Conservation (phyloP, 2,113 vertebrate species). For the Xenotilapia flavipinnis region DNA sequence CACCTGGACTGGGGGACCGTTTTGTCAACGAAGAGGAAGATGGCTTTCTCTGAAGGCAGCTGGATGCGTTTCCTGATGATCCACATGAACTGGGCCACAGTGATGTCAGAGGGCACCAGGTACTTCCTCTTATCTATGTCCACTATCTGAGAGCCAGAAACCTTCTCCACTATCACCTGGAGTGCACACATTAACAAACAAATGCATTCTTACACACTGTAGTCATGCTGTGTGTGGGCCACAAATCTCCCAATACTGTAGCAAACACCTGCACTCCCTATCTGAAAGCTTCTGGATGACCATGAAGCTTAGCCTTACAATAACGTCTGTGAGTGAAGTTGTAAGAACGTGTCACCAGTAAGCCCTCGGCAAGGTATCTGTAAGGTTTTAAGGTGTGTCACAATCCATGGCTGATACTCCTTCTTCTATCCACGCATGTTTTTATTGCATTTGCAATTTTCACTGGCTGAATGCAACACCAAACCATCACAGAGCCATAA, state of each 20-base stretch:
- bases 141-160: constrained; percentile 96
- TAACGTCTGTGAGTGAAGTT: background rate
- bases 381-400: background rate
- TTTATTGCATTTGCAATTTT: background rate
- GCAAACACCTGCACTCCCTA: background rate
- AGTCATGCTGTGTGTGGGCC: background rate
- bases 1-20: constrained; percentile 99
- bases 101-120: constrained; percentile 96
- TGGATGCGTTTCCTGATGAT: constrained; percentile 99
- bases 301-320: background rate
- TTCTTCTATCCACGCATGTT: background rate
- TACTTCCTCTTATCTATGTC: constrained; percentile 99
- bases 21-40: constrained; percentile 98
- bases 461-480: background rate
- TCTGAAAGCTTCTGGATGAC: background rate
- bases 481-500: background rate
- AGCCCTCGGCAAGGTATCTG: background rate
- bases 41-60: constrained; percentile 97
- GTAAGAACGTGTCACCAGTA: background rate
- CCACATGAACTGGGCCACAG: constrained; percentile 99
- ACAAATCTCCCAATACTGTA: background rate
- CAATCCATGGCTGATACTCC: background rate
- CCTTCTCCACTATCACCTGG: constrained; percentile 98
- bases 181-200: background rate
- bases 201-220: background rate